These are phyloP conservation scores for Drosophila ogumai DNA, from an alignment of 1,140 invertebrate species.

Conservation along the genomic window DNA sequence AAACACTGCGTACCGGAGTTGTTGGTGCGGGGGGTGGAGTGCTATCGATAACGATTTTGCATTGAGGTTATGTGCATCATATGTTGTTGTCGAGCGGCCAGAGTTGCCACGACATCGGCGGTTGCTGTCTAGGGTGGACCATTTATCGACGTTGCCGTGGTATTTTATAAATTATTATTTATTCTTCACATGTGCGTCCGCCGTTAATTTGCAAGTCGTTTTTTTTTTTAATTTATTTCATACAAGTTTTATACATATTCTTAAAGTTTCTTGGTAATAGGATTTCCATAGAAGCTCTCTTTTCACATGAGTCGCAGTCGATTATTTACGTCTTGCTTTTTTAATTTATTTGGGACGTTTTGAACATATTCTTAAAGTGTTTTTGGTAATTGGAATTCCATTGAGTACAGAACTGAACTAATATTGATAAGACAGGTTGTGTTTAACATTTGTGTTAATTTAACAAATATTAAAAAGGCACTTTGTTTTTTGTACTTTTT, in stretches of 20 bases:
- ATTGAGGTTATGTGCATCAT: constrained; percentile 35
- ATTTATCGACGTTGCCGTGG: constrained; percentile 7
- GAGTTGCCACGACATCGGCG: constrained; percentile 22
- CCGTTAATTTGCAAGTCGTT: neutral
- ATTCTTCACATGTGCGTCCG: constrained; percentile 5
- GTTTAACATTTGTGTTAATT: neutral
- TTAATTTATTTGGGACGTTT: neutral
- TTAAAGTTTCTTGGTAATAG: neutral
- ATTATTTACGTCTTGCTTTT: neutral
- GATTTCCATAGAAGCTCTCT: neutral
- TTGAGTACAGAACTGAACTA: neutral
- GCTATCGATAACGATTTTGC: constrained; percentile 22
- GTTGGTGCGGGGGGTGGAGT: constrained; percentile 19
- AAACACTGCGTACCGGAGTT: constrained; percentile 17
- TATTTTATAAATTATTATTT: neutral
- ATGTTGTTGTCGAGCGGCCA: constrained; percentile 21
- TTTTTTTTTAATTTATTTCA: neutral
- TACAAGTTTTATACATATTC: neutral
- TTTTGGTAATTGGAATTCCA: neutral
- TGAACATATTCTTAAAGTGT: constrained; percentile 4
- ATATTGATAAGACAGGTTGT: neutral
- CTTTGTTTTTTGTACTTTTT: neutral
- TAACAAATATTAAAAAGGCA: neutral
- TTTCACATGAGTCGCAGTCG: constrained; percentile 1
- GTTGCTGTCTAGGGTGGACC: constrained; percentile 15